Evolutionary conservation across 2,113 vertebrate genomes (phyloP).

Genomic region (Carassius auratus): DNA sequence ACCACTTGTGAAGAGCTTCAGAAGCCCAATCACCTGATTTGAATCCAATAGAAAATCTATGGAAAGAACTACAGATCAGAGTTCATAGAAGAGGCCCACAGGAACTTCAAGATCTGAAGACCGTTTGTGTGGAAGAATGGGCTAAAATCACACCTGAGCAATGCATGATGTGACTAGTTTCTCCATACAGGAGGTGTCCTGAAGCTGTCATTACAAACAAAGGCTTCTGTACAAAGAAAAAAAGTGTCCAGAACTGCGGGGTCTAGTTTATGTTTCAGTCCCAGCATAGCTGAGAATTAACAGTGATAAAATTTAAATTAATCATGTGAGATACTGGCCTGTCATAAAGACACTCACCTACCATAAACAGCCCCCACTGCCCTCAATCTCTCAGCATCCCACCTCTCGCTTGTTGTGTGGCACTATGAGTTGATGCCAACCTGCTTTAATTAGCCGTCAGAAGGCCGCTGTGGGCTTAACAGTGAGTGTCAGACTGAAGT

Average conservation of each 20-base stretch:
- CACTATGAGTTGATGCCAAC: constrained; percentile 15
- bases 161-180: no score
- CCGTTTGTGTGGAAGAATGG: no score
- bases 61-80: no score
- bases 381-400: constrained; percentile 10
- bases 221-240: no score
- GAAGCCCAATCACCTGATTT: no score
- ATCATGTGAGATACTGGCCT: background rate
- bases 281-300: background rate
- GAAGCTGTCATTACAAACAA: no score
- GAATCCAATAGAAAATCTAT: no score
- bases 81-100: no score
- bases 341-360: background rate
- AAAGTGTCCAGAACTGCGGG: background rate
- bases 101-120: no score
- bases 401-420: background rate
- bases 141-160: no score
- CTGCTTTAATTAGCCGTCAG: constrained; percentile 57
- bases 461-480: constrained; percentile 36
- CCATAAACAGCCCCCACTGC: background rate
- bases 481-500: constrained; percentile 15
- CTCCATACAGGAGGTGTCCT: no score
- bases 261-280: background rate
- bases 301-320: background rate
- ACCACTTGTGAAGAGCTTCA: no score